Evolutionary conservation across 30 jellyfish, hydroid and myxozoan genomes (phyloP), one percentile per base, ranked within the genome.

Genomic region (Hydra vulgaris): DNA sequence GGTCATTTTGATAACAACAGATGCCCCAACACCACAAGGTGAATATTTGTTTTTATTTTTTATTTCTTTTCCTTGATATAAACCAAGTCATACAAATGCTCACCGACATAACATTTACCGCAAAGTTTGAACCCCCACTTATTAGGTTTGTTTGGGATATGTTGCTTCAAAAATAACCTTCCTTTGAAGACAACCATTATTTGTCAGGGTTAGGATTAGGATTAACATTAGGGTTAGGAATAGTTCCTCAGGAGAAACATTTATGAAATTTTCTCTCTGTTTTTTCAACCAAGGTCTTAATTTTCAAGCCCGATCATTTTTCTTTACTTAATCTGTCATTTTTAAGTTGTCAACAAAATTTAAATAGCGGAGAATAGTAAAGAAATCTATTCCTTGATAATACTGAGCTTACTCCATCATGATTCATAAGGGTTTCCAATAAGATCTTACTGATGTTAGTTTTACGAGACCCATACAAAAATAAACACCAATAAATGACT

Each of bases 141-240:
- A 78, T 78, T 79, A 1, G 85, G 85, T 56, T 78, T 78, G 66
- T 66, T 66, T 8, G 81, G 85, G 21, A 78, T n/a, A 23, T 78
- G 53, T 26, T 78, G 85, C 81, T 56, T 52, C 52, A 78, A 7
- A 66, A 0, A 7, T 20, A 83, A 78, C 52, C 54, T 17, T 19
- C 85, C 85, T 56, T 78, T 78, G 81, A 78, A 78, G 18, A 80
- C 81, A 40, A 78, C 81, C 85, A 78, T 78, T 21, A 78, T 78
- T 17, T 78, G n/a, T n/a, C n/a, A n/a, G n/a, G n/a, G n/a, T n/a
- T n/a, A n/a, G n/a, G n/a, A n/a, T n/a, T n/a, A n/a, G n/a, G n/a
- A n/a, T n/a, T n/a, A n/a, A n/a, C n/a, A n/a, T n/a, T n/a, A n/a
- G n/a, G n/a, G n/a, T n/a, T 83, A 61, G 7, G 83, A 53, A 78